These are phyloP conservation scores for Solenopsis fugax DNA, from an alignment of 1,140 invertebrate species.

Conservation along the genomic window DNA sequence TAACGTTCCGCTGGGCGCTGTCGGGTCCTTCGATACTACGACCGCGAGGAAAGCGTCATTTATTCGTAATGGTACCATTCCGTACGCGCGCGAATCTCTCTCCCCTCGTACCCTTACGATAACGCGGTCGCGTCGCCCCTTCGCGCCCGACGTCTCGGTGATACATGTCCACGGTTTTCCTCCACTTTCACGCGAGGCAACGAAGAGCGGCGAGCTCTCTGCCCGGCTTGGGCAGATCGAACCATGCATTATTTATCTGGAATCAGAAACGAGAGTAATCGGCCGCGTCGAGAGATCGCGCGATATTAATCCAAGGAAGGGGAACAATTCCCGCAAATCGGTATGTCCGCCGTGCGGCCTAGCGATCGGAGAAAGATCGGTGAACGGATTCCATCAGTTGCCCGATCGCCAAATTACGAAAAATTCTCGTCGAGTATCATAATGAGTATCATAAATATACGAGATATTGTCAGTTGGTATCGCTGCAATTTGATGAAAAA, in stretches of 20 bases:
- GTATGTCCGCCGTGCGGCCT: neutral
- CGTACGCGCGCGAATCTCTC: slow-evolving; percentile 19
- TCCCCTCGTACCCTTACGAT: slow-evolving; percentile 30
- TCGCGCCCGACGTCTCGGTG: slow-evolving; percentile 58
- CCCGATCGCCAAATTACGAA: slow-evolving; percentile 20
- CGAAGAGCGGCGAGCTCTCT: neutral
- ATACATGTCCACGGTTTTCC: slow-evolving; percentile 45
- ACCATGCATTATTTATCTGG: slow-evolving; percentile 72
- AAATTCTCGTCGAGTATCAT: neutral
- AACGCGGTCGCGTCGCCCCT: slow-evolving; percentile 35
- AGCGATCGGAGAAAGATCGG: neutral
- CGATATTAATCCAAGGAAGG: slow-evolving; percentile 1
- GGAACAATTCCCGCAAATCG: slow-evolving; percentile 10
- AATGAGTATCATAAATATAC: neutral
- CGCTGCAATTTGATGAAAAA: neutral
- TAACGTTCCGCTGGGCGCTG: slow-evolving; percentile 15
- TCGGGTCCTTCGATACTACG: slow-evolving; percentile 1
- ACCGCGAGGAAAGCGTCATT: slow-evolving; percentile 61
- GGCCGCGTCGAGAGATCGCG: slow-evolving; percentile 45
- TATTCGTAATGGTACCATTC: slow-evolving; percentile 71
- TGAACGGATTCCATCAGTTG: neutral
- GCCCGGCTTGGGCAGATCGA: slow-evolving; percentile 49
- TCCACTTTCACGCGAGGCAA: neutral
- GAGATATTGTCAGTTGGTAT: neutral
- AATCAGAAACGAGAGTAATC: slow-evolving; percentile 63